Base-by-base conservation (phyloP, 2,113 vertebrate genomes). In the Malaclemys terrapin region DNA sequence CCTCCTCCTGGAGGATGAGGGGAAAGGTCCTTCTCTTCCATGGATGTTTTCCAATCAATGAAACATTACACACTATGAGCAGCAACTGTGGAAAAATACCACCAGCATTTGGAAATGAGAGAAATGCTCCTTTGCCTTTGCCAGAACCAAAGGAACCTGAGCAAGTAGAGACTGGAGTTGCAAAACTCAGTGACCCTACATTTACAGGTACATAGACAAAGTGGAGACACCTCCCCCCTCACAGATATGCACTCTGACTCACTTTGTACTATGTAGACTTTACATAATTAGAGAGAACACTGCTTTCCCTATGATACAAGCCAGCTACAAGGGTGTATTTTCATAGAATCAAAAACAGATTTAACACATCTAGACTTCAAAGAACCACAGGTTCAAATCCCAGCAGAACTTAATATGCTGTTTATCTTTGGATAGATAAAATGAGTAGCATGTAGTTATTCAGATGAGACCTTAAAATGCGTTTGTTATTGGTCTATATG, bases 381-480 rank as follows among this genome's bases (percentile, higher is more conserved):
- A 80, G 52, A 85, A 72, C 12, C 0, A 0, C 35, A 45, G 49
- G 45, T 86, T 62, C 2, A 27, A 91, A 93, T 90, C 92, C 93
- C 95, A 90, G 53, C 16, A 87, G 96, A 95, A 88, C 17, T 84
- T 85, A 81, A 92, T 75, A 87, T 91, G 79, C 45, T 83, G 81
- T 95, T 96, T 95, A 85, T 89, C 82, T 91, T 88, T 0, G 0
- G 45, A 54, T 79, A 94, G 96, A 95, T 90, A 93, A 89, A 94
- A 87, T 0, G 27, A 6, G n/a, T 79, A 29, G 87, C 47, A 0
- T 75, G 85, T 85, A 79, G 27, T 95, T 88, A 75, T 75, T 90
- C 56, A 31, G 6, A 24, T 52, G 93, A 95, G 80, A 59, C 84
- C 91, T 93, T 76, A 87, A 93, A 83, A 89, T 89, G 92, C 96